Conservation (phyloP, 1,140 invertebrate genomes). For the Bombyx mori region ASM3026992v2 NC_085121.1:8781001-8781500, state of each 20-base stretch:
- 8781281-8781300: conserved; percentile 51
- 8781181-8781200: conserved; percentile 24
- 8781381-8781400: conserved; percentile 26
- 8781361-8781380: conserved; percentile 22
- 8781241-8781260: conserved; percentile 45
- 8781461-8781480: no score
- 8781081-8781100: no score
- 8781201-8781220: conserved; percentile 24
- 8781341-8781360: conserved; percentile 13
- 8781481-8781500: no score
- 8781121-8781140: conserved; percentile 5
- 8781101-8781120: no score
- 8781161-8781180: conserved; percentile 26
- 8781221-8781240: conserved; percentile 6
- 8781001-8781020: no score
- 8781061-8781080: no score
- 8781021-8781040: no score
- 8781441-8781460: no score
- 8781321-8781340: conserved; percentile 49
- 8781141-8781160: conserved; percentile 19
- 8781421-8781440: no score
- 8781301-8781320: conserved; percentile 34
- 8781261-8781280: conserved; percentile 44
- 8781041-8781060: no score
- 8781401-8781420: no score